Conservation (phyloP, 2,888 invertebrate species). For the Cephus pygmeus region DNA sequence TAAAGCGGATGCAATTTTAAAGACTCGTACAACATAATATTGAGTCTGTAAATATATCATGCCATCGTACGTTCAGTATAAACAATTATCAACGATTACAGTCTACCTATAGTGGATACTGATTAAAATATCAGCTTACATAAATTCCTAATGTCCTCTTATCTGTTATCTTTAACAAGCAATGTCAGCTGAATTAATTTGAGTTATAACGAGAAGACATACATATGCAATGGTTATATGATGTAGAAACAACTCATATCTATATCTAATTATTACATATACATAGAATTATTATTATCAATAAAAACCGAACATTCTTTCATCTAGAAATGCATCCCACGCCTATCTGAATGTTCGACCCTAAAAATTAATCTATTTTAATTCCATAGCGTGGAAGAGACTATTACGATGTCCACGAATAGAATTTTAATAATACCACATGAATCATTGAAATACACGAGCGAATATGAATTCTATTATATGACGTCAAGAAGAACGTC, state of each 20-base stretch:
- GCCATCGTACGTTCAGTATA: not conserved
- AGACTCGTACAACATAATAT: not conserved
- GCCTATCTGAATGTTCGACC: not conserved
- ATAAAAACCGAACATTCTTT: not conserved
- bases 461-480: slow-evolving; percentile 17
- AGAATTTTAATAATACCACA: slow-evolving; percentile 35
- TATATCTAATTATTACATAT: slow-evolving; percentile 22
- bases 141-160: not conserved
- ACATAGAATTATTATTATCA: slow-evolving; percentile 19
- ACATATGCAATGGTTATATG: not conserved
- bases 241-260: not conserved
- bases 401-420: not conserved
- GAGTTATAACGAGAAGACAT: not conserved
- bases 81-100: not conserved
- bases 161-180: not conserved
- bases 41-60: not conserved
- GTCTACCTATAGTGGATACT: not conserved
- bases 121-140: not conserved
- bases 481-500: slow-evolving; percentile 28
- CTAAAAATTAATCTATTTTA: not conserved
- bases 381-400: slow-evolving; percentile 3
- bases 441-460: slow-evolving; percentile 32
- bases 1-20: not conserved
- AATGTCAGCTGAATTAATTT: not conserved
- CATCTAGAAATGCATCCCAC: not conserved